Conservation (phyloP, 1,140 invertebrate genomes). For the Halesus radiatus region DNA sequence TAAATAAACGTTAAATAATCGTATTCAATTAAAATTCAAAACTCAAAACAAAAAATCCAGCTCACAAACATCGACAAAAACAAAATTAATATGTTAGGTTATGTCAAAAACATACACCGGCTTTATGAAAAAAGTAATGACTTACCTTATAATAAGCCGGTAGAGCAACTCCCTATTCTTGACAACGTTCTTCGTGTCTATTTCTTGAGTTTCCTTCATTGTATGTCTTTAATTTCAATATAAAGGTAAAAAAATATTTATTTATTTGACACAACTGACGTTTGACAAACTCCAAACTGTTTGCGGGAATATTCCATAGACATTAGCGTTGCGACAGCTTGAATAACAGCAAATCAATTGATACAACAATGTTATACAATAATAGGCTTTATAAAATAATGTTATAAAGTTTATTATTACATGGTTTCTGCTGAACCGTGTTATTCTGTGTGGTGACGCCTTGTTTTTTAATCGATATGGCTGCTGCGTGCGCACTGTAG, state of each 20-base stretch:
- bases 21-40: neutral
- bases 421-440: too few species aligned
- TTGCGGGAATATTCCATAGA: too few species aligned
- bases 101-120: slow-evolving; percentile 7
- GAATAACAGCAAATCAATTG: too few species aligned
- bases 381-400: too few species aligned
- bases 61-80: neutral
- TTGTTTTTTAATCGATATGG: slow-evolving; percentile 20
- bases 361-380: too few species aligned
- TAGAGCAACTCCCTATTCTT: slow-evolving; percentile 88
- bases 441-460: neutral
- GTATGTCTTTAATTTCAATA: neutral
- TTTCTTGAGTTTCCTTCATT: slow-evolving; percentile 49
- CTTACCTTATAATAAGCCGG: slow-evolving; percentile 88
- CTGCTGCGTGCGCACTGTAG: slow-evolving; percentile 8
- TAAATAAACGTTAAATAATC: neutral
- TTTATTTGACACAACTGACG: too few species aligned
- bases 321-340: too few species aligned
- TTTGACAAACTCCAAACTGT: neutral
- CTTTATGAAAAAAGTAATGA: neutral
- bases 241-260: too few species aligned
- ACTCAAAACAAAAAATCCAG: neutral
- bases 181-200: slow-evolving; percentile 80
- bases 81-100: slow-evolving; percentile 1
- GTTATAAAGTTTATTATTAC: too few species aligned